These are phyloP conservation scores for Chironomus riparius DNA, from an alignment of 2,888 invertebrate species.

Conservation along the genomic window DNA sequence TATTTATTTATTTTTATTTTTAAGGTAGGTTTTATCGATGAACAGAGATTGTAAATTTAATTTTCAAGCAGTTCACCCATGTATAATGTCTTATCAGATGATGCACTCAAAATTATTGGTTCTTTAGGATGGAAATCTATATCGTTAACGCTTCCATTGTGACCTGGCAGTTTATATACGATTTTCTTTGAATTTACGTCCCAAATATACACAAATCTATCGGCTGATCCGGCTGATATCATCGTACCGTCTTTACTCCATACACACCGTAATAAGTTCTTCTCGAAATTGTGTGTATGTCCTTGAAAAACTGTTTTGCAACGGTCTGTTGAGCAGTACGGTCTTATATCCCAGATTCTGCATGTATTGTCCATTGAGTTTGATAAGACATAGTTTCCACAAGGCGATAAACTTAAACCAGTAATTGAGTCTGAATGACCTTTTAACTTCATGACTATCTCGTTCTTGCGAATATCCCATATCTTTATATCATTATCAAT, in stretches of 20 bases:
- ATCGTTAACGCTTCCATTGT: conserved; percentile 95
- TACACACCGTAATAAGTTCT: conserved; percentile 84
- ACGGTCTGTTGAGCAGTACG: conserved; percentile 86
- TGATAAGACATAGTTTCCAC: conserved; percentile 83
- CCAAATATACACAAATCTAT: conserved; percentile 94
- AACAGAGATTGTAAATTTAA: not conserved
- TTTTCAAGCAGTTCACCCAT: conserved; percentile 81
- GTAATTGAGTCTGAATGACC: conserved; percentile 97
- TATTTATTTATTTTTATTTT: not conserved
- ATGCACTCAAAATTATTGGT: conserved; percentile 85
- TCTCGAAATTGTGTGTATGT: conserved; percentile 96
- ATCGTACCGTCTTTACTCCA: conserved; percentile 93
- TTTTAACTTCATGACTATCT: conserved; percentile 69
- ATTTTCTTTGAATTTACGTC: conserved; percentile 87
- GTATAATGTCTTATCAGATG: conserved; percentile 92
- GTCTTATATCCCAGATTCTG: conserved; percentile 93
- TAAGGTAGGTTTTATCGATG: not conserved
- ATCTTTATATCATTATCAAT: conserved; percentile 97
- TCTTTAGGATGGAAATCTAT: conserved; percentile 91
- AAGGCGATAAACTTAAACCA: conserved; percentile 71
- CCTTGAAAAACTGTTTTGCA: conserved; percentile 88
- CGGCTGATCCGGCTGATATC: conserved; percentile 87
- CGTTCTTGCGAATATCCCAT: conserved; percentile 91
- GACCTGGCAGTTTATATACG: conserved; percentile 94
- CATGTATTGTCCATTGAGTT: conserved; percentile 96